phyloP scores from a whole-genome alignment of 2,113 vertebrate species.

The Gobio gobio region DNA sequence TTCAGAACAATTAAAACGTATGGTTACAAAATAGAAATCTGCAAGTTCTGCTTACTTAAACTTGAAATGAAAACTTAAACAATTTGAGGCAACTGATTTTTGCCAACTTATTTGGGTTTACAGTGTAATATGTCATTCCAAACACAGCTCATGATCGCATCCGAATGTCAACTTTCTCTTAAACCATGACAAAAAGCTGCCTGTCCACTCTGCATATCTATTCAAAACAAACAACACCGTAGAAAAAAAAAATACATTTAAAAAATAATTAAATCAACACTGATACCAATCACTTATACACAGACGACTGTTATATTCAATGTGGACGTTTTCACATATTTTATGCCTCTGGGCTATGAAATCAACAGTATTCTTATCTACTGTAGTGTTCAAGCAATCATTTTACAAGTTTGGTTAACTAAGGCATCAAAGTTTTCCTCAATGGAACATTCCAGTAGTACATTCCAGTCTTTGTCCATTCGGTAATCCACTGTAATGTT shows the following conservation, averaged over 20 bases:
- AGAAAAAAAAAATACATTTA: too few species aligned
- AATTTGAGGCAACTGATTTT: too few species aligned
- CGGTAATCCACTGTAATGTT: background rate
- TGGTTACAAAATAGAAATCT: too few species aligned
- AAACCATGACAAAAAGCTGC: background rate
- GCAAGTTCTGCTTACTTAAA: too few species aligned
- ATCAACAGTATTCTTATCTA: slow-evolving; percentile 51
- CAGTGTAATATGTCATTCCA: background rate
- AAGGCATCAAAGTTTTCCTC: slow-evolving; percentile 54
- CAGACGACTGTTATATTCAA: slow-evolving; percentile 41
- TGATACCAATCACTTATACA: slow-evolving; percentile 33
- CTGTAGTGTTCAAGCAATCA: slow-evolving; percentile 47
- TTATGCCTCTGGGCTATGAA: slow-evolving; percentile 70
- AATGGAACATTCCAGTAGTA: background rate
- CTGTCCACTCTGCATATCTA: background rate
- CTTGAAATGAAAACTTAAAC: too few species aligned
- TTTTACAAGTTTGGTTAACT: slow-evolving; percentile 47
- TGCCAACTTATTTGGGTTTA: too few species aligned
- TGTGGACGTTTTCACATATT: slow-evolving; percentile 62
- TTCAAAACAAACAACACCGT: background rate
- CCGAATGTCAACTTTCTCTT: background rate
- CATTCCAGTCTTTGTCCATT: slow-evolving; percentile 12
- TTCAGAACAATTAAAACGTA: too few species aligned
- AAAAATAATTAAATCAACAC: slow-evolving; percentile 42
- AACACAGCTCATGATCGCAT: background rate